A percentile compares a stretch with the other conserved stretches of the same genome.
phyloP scores from a whole-genome alignment of 2,797 vertebrate species.

The Anguilla megastoma region DNA sequence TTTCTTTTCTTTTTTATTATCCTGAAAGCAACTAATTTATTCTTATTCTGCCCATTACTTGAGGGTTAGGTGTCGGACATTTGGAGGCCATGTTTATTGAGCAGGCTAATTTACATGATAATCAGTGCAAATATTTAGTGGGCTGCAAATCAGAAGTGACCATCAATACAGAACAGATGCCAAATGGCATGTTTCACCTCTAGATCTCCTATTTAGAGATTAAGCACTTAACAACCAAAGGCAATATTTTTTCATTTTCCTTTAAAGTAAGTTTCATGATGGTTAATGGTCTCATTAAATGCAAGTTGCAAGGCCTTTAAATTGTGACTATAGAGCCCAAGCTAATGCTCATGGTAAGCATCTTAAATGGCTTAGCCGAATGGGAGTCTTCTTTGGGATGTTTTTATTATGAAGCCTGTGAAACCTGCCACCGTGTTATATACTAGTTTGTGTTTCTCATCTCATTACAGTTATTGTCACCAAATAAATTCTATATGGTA shows the following conservation, averaged over 20 bases:
- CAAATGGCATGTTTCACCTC: not conserved
- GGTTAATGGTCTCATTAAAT: not conserved
- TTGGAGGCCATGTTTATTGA: not conserved
- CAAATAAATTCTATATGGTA: not conserved
- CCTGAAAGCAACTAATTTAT: no score
- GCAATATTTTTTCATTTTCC: not conserved
- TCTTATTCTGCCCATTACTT: not conserved
- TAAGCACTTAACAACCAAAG: not conserved
- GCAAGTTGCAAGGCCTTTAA: not conserved
- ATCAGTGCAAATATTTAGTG: not conserved
- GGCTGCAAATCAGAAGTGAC: not conserved
- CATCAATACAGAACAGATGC: not conserved
- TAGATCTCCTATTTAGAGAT: not conserved
- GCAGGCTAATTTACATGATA: not conserved
- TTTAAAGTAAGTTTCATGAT: not conserved
- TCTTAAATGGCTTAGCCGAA: not conserved
- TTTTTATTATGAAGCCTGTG: not conserved
- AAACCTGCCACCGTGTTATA: not conserved
- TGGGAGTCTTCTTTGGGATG: not conserved
- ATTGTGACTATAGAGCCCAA: not conserved
- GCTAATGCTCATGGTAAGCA: not conserved
- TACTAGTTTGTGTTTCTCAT: not conserved
- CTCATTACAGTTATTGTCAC: conserved; percentile 5
- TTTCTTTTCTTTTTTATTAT: no score
- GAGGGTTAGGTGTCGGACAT: not conserved